These are phyloP conservation scores for Cordilura impudica DNA, from an alignment of 2,888 invertebrate genomes.

Conservation along the genomic window DNA sequence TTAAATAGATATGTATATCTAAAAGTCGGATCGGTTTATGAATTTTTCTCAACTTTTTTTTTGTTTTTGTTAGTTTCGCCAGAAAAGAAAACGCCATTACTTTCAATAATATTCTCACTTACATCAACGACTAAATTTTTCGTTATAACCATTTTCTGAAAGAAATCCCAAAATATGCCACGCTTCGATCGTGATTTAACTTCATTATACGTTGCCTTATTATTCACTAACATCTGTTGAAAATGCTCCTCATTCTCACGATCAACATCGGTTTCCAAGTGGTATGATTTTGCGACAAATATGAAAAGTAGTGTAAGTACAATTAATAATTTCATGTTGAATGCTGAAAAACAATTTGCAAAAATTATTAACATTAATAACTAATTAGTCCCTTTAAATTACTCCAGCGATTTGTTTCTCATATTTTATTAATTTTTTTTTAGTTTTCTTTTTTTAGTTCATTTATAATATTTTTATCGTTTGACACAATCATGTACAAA, in stretches of 20 bases:
- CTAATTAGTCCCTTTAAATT: background rate
- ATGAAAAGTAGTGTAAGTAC: constrained; percentile 13
- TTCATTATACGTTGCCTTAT: background rate
- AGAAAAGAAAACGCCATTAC: too few species aligned
- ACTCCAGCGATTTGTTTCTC: constrained; percentile 13
- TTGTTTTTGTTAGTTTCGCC: too few species aligned
- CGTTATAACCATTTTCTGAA: constrained; percentile 74
- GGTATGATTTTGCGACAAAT: constrained; percentile 36
- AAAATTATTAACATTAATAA: background rate
- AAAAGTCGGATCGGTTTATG: too few species aligned
- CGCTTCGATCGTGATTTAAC: constrained; percentile 70
- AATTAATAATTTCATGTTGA: constrained; percentile 29
- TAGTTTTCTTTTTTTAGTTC: background rate
- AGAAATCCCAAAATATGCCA: constrained; percentile 73
- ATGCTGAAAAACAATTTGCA: background rate
- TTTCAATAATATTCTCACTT: constrained; percentile 64
- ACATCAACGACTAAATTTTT: constrained; percentile 74
- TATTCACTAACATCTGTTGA: background rate
- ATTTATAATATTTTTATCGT: background rate
- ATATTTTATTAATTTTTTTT: background rate
- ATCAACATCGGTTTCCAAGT: constrained; percentile 31
- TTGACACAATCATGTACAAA: background rate
- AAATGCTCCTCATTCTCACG: background rate
- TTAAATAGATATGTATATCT: too few species aligned
- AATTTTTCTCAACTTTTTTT: too few species aligned